Evolutionary conservation across 2,113 vertebrate genomes (phyloP), one percentile per base, ranked within the genome.

Genomic region (Progne subis): DNA sequence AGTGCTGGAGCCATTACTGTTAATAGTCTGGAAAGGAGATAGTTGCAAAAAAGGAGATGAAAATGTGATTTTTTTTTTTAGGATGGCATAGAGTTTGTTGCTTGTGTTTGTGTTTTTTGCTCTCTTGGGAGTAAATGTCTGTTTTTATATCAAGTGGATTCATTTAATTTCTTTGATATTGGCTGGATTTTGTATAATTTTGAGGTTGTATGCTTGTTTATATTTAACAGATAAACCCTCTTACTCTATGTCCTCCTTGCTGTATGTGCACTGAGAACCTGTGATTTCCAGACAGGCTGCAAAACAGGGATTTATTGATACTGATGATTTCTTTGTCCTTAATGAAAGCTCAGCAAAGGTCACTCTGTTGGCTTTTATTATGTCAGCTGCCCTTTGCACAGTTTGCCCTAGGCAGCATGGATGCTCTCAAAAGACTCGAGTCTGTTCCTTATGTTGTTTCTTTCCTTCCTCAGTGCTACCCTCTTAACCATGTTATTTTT

Each of bases 221-320:
- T 85, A 26, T 80, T 52, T 82, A 94, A 76, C 18, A 59, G 28
- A 70, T 55, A 46, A 89, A 43, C 46, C 14, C 10, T 84, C 25
- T 79, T 69, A 17, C 50, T 53, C 20, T 64, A 34, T 61, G n/a
- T 69, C 31, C 19, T 91, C 32, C 81, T 85, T 76, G 37, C 65
- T 91, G 3, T 55, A 9, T 50, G 25, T 31, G 29, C 50, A 39
- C 46, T 12, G 46, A 41, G 53, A 53, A 52, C 39, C 65, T 1
- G 1, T 56, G 39, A 6, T 91, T 91, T 94, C 63, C 39, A 94
- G 85, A 49, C 4, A 2, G 34, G 20, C 84, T 88, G 55, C 31
- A 65, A 61, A 95, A 65, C 70, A 59, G 63, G 52, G 32, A 31
- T 79, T 93, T 89, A 91, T 95, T 94, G 93, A 94, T 91, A 91